Percentiles rank a stretch among this genome's conserved stretches.
Evolutionary conservation across 2,888 invertebrate genomes (phyloP).

Genomic region (Polydrusus tereticollis): DNA sequence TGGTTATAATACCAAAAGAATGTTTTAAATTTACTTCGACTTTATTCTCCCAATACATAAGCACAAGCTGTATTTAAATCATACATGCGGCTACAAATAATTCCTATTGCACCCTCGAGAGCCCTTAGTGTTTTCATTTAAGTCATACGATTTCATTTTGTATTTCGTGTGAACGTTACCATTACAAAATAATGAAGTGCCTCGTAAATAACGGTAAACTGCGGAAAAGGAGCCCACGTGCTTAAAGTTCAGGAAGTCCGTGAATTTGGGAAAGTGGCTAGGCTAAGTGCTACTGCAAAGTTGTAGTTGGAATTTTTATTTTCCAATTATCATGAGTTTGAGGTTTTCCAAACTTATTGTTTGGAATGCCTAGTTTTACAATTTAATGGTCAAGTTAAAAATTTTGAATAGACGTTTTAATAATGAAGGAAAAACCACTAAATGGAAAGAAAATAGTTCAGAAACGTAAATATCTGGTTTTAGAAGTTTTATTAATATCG

Average conservation of each 20-base stretch:
- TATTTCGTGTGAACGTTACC: constrained; percentile 51
- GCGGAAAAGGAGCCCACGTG: constrained; percentile 58
- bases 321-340: background rate
- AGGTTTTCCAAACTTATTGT: too few species aligned
- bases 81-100: background rate
- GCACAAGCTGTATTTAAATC: background rate
- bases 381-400: background rate
- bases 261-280: constrained; percentile 55
- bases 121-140: background rate
- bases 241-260: constrained; percentile 56
- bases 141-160: constrained; percentile 32
- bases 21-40: too few species aligned
- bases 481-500: too few species aligned
- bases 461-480: too few species aligned
- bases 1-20: too few species aligned
- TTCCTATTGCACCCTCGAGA: background rate
- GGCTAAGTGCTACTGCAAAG: constrained; percentile 49
- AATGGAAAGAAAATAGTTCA: too few species aligned
- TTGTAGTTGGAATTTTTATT: constrained; percentile 7
- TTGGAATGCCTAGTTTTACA: too few species aligned
- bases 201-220: constrained; percentile 59
- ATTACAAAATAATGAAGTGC: constrained; percentile 56
- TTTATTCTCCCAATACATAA: background rate
- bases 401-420: background rate
- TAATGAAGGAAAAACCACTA: too few species aligned